A percentile compares a stretch with the other conserved stretches of the same genome.
Evolutionary conservation across 2,888 invertebrate genomes (phyloP).

Genomic region (Andrena minutula): DNA sequence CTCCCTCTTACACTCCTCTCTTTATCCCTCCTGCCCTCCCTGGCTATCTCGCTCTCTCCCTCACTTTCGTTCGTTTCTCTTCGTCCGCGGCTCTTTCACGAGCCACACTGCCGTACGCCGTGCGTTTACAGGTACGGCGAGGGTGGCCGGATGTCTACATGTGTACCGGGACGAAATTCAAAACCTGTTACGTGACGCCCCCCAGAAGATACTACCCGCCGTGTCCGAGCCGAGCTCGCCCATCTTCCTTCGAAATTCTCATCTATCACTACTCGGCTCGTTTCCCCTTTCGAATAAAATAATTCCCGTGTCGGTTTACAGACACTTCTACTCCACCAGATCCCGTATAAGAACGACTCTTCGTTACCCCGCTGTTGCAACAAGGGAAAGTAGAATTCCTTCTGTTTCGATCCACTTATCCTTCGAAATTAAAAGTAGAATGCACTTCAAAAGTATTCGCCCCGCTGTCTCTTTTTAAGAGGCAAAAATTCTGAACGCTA

Average conservation of each 20-base stretch:
- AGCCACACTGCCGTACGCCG: slow-evolving; percentile 10
- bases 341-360: no score
- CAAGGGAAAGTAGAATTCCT: neutral
- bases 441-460: neutral
- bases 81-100: slow-evolving; percentile 12
- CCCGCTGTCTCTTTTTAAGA: neutral
- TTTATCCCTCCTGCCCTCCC: slow-evolving; percentile 19
- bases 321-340: no score
- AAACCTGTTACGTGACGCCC: slow-evolving; percentile 65
- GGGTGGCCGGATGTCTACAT: slow-evolving; percentile 65
- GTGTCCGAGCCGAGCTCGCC: slow-evolving; percentile 37
- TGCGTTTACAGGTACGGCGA: slow-evolving; percentile 65
- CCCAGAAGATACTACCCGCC: slow-evolving; percentile 42
- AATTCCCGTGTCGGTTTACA: neutral
- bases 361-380: neutral
- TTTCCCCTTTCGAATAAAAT: neutral
- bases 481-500: neutral
- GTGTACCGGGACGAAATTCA: slow-evolving; percentile 63
- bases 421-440: neutral
- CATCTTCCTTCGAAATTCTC: slow-evolving; percentile 32
- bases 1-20: slow-evolving; percentile 37
- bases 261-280: slow-evolving; percentile 19
- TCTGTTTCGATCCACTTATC: neutral
- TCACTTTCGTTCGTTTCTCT: slow-evolving; percentile 19
- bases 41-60: slow-evolving; percentile 3